phyloP scores from a whole-genome alignment of 2,888 invertebrate genomes.

The Drosophila colorata region DNA sequence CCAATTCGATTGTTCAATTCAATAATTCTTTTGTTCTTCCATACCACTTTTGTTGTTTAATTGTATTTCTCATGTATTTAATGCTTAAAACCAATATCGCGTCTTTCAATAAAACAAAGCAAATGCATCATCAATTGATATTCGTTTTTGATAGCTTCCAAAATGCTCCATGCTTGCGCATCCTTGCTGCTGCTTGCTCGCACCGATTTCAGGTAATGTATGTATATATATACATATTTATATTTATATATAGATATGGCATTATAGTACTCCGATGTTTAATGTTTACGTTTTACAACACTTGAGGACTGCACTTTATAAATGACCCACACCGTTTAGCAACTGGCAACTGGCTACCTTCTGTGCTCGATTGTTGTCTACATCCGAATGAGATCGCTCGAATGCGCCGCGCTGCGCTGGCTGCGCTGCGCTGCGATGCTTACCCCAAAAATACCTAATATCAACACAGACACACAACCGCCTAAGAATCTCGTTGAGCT shows the following conservation, averaged over 20 bases:
- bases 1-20: constrained; percentile 27
- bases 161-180: constrained; percentile 49
- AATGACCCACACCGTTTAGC: constrained; percentile 28
- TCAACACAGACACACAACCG: constrained; percentile 48
- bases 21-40: constrained; percentile 27
- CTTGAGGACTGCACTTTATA: constrained; percentile 47
- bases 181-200: constrained; percentile 47
- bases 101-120: constrained; percentile 70
- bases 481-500: constrained; percentile 39
- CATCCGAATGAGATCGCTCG: constrained; percentile 62
- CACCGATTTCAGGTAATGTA: constrained; percentile 49
- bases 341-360: constrained; percentile 51
- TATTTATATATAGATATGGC: constrained; percentile 1
- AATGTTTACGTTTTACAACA: constrained; percentile 29
- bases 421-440: constrained; percentile 39
- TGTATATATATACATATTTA: neutral
- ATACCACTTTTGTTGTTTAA: constrained; percentile 68
- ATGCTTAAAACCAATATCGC: constrained; percentile 75
- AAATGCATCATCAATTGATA: constrained; percentile 65
- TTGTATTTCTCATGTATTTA: constrained; percentile 78
- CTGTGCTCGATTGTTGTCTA: constrained; percentile 66
- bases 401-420: constrained; percentile 62
- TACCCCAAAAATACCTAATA: constrained; percentile 51
- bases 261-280: constrained; percentile 16
- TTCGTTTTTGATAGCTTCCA: constrained; percentile 64